phyloP scores from a whole-genome alignment of 2,113 vertebrate species.

The Rousettus leschenaultii region DNA sequence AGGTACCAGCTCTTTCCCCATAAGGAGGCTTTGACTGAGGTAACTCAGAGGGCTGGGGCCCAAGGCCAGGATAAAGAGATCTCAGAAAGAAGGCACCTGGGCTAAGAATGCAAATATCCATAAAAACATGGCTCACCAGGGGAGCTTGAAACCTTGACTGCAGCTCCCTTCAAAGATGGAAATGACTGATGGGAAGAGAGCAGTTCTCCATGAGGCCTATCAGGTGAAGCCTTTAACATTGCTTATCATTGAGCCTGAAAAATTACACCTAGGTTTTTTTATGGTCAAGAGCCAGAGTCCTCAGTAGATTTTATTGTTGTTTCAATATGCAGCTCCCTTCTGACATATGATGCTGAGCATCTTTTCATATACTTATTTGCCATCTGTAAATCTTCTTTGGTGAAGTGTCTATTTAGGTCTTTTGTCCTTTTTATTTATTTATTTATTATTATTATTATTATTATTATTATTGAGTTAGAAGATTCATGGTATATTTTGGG shows the following conservation, averaged over 20 bases:
- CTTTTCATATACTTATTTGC: too few relatives aligned
- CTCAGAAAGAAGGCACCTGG: not conserved
- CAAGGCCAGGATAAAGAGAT: not conserved
- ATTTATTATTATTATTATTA: too few relatives aligned
- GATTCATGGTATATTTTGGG: not conserved
- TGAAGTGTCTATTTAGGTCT: too few relatives aligned
- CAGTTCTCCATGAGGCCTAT: not conserved
- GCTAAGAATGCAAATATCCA: not conserved
- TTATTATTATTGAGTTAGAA: not conserved
- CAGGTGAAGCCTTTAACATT: not conserved
- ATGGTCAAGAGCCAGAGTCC: not conserved
- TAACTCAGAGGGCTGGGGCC: not conserved
- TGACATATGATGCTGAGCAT: too few relatives aligned
- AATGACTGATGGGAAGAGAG: not conserved
- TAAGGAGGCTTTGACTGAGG: not conserved
- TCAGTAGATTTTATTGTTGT: not conserved
- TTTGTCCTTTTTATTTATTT: too few relatives aligned
- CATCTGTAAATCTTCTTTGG: too few relatives aligned
- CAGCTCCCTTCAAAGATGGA: not conserved
- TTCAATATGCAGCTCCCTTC: not conserved
- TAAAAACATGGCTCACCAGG: not conserved
- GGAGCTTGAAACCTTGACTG: not conserved
- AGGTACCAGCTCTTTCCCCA: not conserved
- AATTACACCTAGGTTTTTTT: not conserved
- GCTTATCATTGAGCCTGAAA: not conserved